phyloP scores from a whole-genome alignment of 1,140 invertebrate genomes.

The Idris sp. region DNA sequence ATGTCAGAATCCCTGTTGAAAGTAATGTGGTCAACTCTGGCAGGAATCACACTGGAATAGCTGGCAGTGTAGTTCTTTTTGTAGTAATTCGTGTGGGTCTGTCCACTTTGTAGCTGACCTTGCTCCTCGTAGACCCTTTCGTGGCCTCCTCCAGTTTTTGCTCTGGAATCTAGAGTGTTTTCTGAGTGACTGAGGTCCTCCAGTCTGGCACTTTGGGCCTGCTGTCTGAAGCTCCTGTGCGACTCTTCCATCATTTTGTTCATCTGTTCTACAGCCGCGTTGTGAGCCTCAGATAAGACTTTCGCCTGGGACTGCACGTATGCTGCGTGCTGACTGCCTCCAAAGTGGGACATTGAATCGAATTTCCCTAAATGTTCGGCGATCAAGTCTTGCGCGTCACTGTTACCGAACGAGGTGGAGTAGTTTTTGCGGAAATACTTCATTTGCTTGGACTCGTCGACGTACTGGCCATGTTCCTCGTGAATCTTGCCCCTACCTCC shows the following conservation, averaged over 20 bases:
- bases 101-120: constrained; percentile 29
- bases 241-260: constrained; percentile 16
- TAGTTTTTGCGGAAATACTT: constrained; percentile 44
- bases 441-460: constrained; percentile 24
- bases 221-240: background rate
- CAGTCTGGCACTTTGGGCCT: constrained; percentile 10
- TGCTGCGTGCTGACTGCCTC: background rate
- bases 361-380: background rate
- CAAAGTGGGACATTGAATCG: background rate
- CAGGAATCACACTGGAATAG: constrained; percentile 21
- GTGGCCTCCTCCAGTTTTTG: constrained; percentile 17
- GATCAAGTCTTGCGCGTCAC: constrained; percentile 3
- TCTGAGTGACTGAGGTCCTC: constrained; percentile 26
- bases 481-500: constrained; percentile 52
- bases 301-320: background rate
- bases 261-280: constrained; percentile 13
- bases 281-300: background rate
- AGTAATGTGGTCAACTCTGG: constrained; percentile 6
- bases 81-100: constrained; percentile 29
- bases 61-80: constrained; percentile 40
- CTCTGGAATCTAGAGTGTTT: constrained; percentile 9
- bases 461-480: constrained; percentile 58
- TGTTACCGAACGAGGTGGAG: constrained; percentile 8
- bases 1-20: constrained; percentile 13
- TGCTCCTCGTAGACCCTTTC: constrained; percentile 38